Evolutionary conservation across 2,888 invertebrate genomes (phyloP), one percentile per base, ranked within the genome.

Genomic region (Lamellibrachia satsuma): DNA sequence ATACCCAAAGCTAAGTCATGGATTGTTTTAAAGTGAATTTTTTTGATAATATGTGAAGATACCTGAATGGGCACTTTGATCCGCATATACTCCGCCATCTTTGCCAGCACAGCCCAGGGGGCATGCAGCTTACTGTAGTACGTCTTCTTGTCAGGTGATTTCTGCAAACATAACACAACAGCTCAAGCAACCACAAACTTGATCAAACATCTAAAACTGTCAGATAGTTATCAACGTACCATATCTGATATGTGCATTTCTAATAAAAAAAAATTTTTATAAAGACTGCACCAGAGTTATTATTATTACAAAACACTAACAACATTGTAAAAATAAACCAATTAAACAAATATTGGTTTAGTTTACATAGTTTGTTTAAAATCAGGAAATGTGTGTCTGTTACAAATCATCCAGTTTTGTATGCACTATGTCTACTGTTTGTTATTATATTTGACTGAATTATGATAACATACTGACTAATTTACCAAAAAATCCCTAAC

Each of bases 31-130:
- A 39, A 39, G 39, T 39, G 39, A 39, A 39, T 0, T 39, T 39
- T 39, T 0, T 39, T 39, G 39, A 39, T 39, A 39, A 39, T 0
- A 39, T 39, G 39, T 39, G 39, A 39, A 6, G 75, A 15, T 2
- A 96, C 97, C 93, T 98, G 98, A 0, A 99, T 99, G 2, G 99
- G 99, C 98, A 99, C 98, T 96, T 98, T 97, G 52, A 99, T 96
- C 99, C 98, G 52, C 94, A 99, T 97, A 95, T 99, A 98, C 97
- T 99, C 99, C 93, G 98, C 98, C 96, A 99, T 99, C 95, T 98
- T 97, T 94, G 98, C 97, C 92, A 99, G 97, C 8, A 99, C 98
- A 95, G 98, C 97, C 94, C 97, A 97, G 0, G 99, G 98, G 0
- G 98, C 98, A 96, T 98, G 98, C 93, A 99, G 97, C 97, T 99